phyloP scores from a whole-genome alignment of 1,140 invertebrate species.

The Macrosteles quadrilineatus region DNA sequence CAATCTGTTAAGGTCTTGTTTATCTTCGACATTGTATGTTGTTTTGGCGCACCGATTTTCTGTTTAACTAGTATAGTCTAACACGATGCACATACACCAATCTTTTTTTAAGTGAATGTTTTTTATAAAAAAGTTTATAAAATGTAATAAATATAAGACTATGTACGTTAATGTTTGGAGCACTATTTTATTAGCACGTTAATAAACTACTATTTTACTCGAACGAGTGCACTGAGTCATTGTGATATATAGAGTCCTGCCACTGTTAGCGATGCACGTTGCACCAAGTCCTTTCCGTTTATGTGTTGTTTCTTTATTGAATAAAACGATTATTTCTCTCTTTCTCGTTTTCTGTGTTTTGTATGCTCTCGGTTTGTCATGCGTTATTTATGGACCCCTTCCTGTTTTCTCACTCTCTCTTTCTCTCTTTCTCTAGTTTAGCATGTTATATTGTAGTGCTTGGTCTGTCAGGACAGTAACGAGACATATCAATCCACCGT shows the following conservation, averaged over 20 bases:
- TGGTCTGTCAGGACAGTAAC: constrained; percentile 2
- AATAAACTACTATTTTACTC: constrained; percentile 28
- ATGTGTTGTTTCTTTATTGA: constrained; percentile 10
- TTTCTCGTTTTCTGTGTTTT: constrained; percentile 5
- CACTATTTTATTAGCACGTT: constrained; percentile 31
- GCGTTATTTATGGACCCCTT: background rate
- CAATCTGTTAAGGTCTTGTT: constrained; percentile 28
- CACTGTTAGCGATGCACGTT: constrained; percentile 20
- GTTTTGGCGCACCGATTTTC: constrained; percentile 15
- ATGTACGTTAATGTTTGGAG: constrained; percentile 29
- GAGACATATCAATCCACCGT: constrained; percentile 11
- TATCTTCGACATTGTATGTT: constrained; percentile 29
- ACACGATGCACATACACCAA: constrained; percentile 31
- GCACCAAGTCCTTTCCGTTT: background rate
- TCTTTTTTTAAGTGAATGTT: constrained; percentile 30
- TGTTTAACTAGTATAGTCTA: constrained; percentile 28
- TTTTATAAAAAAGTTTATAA: constrained; percentile 26
- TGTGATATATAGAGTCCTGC: constrained; percentile 28
- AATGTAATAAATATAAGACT: constrained; percentile 29
- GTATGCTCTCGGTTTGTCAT: background rate
- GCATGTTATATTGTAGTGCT: background rate
- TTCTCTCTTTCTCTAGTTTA: background rate
- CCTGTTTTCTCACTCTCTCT: background rate
- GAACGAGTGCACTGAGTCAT: constrained; percentile 27
- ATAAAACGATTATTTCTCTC: constrained; percentile 24